These are phyloP conservation scores for Buathra laborator DNA, from an alignment of 2,888 invertebrate species.

Conservation along the genomic window DNA sequence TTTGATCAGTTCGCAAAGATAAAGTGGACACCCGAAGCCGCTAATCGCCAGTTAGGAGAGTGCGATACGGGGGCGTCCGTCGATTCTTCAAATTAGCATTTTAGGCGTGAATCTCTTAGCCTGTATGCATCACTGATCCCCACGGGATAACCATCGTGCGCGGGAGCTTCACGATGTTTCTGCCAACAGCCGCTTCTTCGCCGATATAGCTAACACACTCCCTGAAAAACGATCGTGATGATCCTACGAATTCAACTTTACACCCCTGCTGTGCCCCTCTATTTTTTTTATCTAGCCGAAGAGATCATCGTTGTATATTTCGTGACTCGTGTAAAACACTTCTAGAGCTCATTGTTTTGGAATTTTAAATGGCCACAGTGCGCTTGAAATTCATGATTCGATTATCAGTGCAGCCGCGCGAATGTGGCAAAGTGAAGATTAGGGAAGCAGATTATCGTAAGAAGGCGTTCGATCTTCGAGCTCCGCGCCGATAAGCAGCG, in stretches of 20 bases:
- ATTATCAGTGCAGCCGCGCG: slow-evolving; percentile 19
- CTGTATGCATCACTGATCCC: slow-evolving; percentile 67
- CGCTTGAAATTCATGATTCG: slow-evolving; percentile 28
- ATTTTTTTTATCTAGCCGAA: slow-evolving; percentile 54
- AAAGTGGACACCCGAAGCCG: slow-evolving; percentile 61
- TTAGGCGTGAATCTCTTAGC: slow-evolving; percentile 77
- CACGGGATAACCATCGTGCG: slow-evolving; percentile 55
- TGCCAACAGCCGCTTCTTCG: slow-evolving; percentile 41
- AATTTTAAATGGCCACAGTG: slow-evolving; percentile 32
- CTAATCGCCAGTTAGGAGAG: slow-evolving; percentile 75
- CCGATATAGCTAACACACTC: slow-evolving; percentile 35
- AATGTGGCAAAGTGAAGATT: slow-evolving; percentile 37
- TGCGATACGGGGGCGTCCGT: slow-evolving; percentile 69
- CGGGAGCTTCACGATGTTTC: slow-evolving; percentile 63
- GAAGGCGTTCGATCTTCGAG: background rate
- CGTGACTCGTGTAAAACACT: slow-evolving; percentile 32
- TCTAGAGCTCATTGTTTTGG: slow-evolving; percentile 17
- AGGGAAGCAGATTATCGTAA: slow-evolving; percentile 26
- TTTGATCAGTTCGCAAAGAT: slow-evolving; percentile 55
- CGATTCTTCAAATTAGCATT: slow-evolving; percentile 80
- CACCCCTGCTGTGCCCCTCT: slow-evolving; percentile 9
- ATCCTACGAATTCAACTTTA: background rate
- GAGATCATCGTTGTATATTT: slow-evolving; percentile 43
- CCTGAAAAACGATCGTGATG: slow-evolving; percentile 21
- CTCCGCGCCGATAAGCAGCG: background rate